phyloP scores from a whole-genome alignment of 2,113 vertebrate species.

The Echinops telfairi region DNA sequence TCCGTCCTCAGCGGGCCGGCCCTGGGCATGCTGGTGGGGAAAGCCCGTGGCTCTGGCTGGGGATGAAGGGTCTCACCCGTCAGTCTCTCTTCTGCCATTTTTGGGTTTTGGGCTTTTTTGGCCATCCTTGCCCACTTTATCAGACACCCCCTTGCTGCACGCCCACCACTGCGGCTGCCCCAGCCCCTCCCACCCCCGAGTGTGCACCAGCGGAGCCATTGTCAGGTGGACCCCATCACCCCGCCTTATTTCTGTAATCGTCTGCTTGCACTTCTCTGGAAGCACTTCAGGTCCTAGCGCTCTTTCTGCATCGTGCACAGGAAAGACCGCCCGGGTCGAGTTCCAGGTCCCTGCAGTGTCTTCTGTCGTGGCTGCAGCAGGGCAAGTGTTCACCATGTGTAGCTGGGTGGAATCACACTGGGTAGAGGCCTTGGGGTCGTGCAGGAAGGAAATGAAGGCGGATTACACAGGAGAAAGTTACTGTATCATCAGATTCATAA shows the following conservation, averaged over 20 bases:
- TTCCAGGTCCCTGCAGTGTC: background rate
- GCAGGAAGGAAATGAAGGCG: conserved; percentile 8
- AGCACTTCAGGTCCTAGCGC: too few species aligned
- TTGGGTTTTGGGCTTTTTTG: background rate
- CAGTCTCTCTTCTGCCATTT: background rate
- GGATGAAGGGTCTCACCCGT: background rate
- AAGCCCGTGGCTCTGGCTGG: background rate
- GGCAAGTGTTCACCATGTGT: background rate
- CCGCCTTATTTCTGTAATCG: background rate
- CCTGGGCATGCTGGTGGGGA: too few species aligned
- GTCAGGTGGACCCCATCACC: background rate
- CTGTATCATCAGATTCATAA: background rate
- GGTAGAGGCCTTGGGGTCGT: conserved; percentile 27
- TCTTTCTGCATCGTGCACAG: too few species aligned
- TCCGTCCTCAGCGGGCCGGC: too few species aligned
- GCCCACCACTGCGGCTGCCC: background rate
- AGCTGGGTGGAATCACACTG: background rate
- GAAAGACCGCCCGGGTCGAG: background rate
- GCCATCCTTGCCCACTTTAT: background rate
- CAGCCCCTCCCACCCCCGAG: background rate
- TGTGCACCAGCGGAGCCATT: background rate
- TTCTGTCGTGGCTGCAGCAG: background rate
- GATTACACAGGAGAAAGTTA: background rate
- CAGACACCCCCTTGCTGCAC: background rate
- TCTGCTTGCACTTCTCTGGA: conserved; percentile 22